Evolutionary conservation across 2,113 vertebrate species (phyloP).

Genomic region (Cephalopterus ornatus): DNA sequence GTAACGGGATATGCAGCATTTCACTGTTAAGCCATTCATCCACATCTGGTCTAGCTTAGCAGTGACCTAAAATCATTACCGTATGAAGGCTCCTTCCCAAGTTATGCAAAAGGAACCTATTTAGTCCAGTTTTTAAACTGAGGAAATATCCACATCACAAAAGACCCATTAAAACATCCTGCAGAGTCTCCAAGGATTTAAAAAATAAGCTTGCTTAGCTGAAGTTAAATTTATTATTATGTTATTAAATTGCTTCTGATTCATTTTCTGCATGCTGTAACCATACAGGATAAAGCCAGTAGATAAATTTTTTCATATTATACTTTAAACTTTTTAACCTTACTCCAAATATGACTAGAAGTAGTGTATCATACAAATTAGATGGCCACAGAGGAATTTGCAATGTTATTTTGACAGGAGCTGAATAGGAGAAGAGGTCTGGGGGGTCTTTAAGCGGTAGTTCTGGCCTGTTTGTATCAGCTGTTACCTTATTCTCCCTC

Average conservation of each 20-base stretch:
- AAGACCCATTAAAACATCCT: constrained; percentile 39
- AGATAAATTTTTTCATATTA: background rate
- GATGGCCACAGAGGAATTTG: background rate
- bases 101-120: constrained; percentile 39
- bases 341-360: background rate
- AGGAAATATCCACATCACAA: constrained; percentile 46
- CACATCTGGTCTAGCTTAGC: constrained; percentile 58
- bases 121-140: constrained; percentile 19
- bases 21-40: constrained; percentile 16
- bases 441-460: background rate
- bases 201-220: constrained; percentile 17
- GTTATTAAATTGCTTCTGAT: constrained; percentile 21
- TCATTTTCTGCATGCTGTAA: constrained; percentile 28
- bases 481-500: background rate
- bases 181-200: constrained; percentile 4
- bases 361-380: background rate
- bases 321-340: background rate
- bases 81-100: background rate
- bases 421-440: background rate
- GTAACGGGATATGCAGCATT: constrained; percentile 45
- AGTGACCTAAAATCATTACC: constrained; percentile 49
- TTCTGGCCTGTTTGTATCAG: background rate
- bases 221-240: constrained; percentile 29
- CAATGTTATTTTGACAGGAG: background rate
- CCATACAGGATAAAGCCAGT: background rate